Base-by-base conservation (phyloP, 2,888 invertebrate species). In the Cancer borealis region DNA sequence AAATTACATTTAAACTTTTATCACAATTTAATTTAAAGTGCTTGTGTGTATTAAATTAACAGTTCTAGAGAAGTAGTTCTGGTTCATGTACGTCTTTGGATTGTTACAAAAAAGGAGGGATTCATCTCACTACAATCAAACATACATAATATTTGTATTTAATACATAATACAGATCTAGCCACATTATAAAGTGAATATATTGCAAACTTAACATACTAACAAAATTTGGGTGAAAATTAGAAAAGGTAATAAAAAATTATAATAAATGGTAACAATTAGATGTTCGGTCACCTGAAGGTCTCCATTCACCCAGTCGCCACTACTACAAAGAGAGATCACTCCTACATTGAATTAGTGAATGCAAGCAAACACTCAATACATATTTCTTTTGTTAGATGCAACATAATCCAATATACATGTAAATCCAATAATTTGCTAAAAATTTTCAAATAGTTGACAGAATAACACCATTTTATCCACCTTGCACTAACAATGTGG, bases 161-260 rank as follows among this genome's bases (percentile, higher is more conserved):
- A 94, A 92, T 94, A 94, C 94, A 92, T 94, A 94, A 91, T 94
- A 94, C 94, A 94, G 94, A 94, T 94, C 92, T 94, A 92, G 91
- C 94, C 92, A 92, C 94, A 94, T 92, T 94, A 87, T 89, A 91
- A 93, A 92, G 92, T 92, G 90, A 90, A 94, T 94, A 94, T 79
- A 94, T 84, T 84, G 94, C 79, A 93, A 94, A 94, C 92, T 92
- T 92, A 94, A 54, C 60, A 46, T 92, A 46, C 91, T 84, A 90
- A 84, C 90, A 79, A 90, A 84, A 93, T 93, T 93, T 93, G 39
- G 89, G 84, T 39, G 46, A 54, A 93, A 93, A 93, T 93, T 90
- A 93, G 26, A 60, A 30, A 89, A 88, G 39, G 26, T 30, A 79
- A 45, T 66, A 93, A 60, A 26, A 89, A 88, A 87, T 88, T 87